Evolutionary conservation across 2,888 invertebrate genomes (phyloP), one percentile per base, ranked within the genome.

Genomic region (Ectemnius lituratus): DNA sequence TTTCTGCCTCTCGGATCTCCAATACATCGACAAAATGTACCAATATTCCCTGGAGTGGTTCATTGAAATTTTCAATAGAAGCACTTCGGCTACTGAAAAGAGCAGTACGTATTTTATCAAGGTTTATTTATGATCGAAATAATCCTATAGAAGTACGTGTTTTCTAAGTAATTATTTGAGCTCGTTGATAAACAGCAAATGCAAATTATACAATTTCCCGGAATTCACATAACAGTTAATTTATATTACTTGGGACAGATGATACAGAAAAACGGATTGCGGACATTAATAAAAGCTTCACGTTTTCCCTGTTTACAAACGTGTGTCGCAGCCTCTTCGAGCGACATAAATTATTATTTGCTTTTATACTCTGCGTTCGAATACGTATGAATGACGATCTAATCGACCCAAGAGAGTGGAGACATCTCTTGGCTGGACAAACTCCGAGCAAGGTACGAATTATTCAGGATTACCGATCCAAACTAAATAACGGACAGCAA

Each of bases 41-140:
- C 98, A 98, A 90, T 98, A 97, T 91, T 98, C 98, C 0, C 92
- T 98, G 18, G 96, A 96, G 86, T 98, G 98, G 98, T 98, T 97
- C 88, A 95, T 97, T 83, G 94, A 94, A 77, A 94, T 98, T 64
- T 97, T 96, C 88, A 91, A 95, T 13, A 92, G 93, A 68, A 95
- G 95, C 83, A 96, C 97, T 92, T 92, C 94, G 0, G 93, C 93
- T 78, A 94, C 95, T 0, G 94, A 94, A 80, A 93, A 94, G 75
- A 93, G 94, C 75, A 93, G 94, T 94, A 80, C 89, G 88, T 80
- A 62, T 59, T 47, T 58, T 58, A 4, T 6, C 56, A 6, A 18
- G 18, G 52, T 6, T 52, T 6, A 6, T 1, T n/a, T 5, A 2
- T 2, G 52, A 57, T 18, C 11, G 8, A 4, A 3, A 23, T 11